Conservation (phyloP, 2,888 invertebrate genomes). For the Brenthis hecate region DNA sequence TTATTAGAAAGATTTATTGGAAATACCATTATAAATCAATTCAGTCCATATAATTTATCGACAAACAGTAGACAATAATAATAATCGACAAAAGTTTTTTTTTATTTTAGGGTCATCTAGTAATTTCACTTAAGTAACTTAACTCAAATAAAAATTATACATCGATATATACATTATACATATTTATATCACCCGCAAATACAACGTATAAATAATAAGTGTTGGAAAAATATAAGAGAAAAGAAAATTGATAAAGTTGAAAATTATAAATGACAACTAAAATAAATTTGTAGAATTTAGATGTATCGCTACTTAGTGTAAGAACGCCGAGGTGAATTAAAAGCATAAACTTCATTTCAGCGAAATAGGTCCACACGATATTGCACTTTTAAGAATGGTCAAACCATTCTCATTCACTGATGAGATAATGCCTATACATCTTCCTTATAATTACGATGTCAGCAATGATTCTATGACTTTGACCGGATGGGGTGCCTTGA, state of each 20-base stretch:
- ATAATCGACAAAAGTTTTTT: not conserved
- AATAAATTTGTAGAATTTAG: too few species aligned
- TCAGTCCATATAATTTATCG: not conserved
- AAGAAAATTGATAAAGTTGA: too few species aligned
- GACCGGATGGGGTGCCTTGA: slow-evolving; percentile 79
- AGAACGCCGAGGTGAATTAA: too few species aligned
- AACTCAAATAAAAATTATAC: not conserved
- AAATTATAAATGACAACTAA: too few species aligned
- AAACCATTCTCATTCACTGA: slow-evolving; percentile 59
- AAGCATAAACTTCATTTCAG: slow-evolving; percentile 47
- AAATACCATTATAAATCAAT: not conserved
- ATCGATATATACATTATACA: too few species aligned
- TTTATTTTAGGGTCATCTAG: too few species aligned
- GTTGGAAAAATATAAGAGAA: too few species aligned
- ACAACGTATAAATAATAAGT: too few species aligned
- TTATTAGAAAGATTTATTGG: too few species aligned
- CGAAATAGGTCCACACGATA: slow-evolving; percentile 76
- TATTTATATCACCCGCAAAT: too few species aligned
- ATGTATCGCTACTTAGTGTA: too few species aligned
- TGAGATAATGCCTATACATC: slow-evolving; percentile 67
- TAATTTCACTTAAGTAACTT: too few species aligned
- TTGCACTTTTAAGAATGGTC: slow-evolving; percentile 73
- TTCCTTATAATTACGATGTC: slow-evolving; percentile 61
- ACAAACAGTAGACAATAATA: not conserved
- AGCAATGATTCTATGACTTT: slow-evolving; percentile 53